Percentiles rank a stretch among this genome's conserved stretches.
These are phyloP conservation scores for Microdon myrmicae DNA, from an alignment of 2,888 invertebrate species.

Conservation along the genomic window DNA sequence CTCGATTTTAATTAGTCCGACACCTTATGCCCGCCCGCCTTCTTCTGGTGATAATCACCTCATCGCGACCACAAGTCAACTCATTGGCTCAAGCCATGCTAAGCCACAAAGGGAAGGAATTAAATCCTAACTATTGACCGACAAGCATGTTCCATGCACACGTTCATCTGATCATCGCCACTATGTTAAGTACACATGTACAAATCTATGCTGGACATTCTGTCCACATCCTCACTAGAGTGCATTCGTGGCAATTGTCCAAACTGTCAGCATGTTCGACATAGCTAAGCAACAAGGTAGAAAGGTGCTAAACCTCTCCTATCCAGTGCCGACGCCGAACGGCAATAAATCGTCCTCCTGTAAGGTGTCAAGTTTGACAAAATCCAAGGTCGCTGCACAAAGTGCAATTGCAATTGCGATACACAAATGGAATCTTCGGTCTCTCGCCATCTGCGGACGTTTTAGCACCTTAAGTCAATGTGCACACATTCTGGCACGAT, in stretches of 20 bases:
- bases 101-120: slow-evolving; percentile 44
- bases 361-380: slow-evolving; percentile 50
- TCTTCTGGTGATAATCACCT: slow-evolving; percentile 40
- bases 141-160: slow-evolving; percentile 2
- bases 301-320: no score
- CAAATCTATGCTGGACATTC: slow-evolving; percentile 38
- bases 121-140: slow-evolving; percentile 37
- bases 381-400: slow-evolving; percentile 48
- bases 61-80: slow-evolving; percentile 21
- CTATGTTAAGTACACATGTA: slow-evolving; percentile 30
- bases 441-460: slow-evolving; percentile 30
- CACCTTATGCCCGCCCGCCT: slow-evolving; percentile 38
- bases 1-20: slow-evolving; percentile 47
- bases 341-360: slow-evolving; percentile 49
- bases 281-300: slow-evolving; percentile 3
- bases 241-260: slow-evolving; percentile 42
- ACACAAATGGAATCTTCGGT: slow-evolving; percentile 22
- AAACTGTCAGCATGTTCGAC: slow-evolving; percentile 31
- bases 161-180: not conserved
- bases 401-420: slow-evolving; percentile 3
- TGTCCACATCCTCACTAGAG: slow-evolving; percentile 45
- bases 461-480: slow-evolving; percentile 27
- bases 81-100: slow-evolving; percentile 29
- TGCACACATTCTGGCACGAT: slow-evolving; percentile 38
- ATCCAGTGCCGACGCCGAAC: slow-evolving; percentile 12